Evolutionary conservation across 2,113 vertebrate species (phyloP).

Genomic region (Plecturocebus donacophilus): DNA sequence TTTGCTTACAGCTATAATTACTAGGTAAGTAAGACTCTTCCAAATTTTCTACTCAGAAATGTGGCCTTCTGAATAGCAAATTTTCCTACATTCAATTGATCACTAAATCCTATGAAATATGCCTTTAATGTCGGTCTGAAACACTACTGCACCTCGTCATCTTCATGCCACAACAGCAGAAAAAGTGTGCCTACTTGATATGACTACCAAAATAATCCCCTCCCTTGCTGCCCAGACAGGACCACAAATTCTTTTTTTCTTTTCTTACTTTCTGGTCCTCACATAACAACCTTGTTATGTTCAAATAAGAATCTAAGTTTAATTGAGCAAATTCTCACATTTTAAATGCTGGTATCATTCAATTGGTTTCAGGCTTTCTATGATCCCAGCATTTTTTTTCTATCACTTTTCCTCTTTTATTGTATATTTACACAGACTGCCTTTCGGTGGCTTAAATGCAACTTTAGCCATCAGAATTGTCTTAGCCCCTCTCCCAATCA

Average conservation of each 20-base stretch:
- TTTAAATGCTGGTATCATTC: background rate
- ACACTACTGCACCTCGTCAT: background rate
- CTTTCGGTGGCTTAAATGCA: background rate
- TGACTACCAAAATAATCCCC: background rate
- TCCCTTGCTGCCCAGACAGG: fast-evolving
- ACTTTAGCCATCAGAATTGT: background rate
- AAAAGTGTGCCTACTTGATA: background rate
- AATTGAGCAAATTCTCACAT: background rate
- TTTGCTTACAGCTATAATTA: conserved; percentile 9
- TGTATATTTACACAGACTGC: background rate
- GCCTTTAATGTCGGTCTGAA: background rate
- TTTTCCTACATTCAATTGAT: background rate
- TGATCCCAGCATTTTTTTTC: background rate
- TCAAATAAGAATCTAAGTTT: background rate
- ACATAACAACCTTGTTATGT: background rate
- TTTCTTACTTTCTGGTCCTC: background rate
- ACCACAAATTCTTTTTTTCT: background rate
- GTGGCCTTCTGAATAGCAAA: background rate
- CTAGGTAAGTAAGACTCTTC: background rate
- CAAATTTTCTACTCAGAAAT: background rate
- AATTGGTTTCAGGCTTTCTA: background rate
- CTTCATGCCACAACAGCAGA: background rate
- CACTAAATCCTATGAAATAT: background rate
- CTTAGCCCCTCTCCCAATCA: background rate
- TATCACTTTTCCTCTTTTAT: background rate